phyloP scores from a whole-genome alignment of 2,888 invertebrate species.

The Bugula neritina region DNA sequence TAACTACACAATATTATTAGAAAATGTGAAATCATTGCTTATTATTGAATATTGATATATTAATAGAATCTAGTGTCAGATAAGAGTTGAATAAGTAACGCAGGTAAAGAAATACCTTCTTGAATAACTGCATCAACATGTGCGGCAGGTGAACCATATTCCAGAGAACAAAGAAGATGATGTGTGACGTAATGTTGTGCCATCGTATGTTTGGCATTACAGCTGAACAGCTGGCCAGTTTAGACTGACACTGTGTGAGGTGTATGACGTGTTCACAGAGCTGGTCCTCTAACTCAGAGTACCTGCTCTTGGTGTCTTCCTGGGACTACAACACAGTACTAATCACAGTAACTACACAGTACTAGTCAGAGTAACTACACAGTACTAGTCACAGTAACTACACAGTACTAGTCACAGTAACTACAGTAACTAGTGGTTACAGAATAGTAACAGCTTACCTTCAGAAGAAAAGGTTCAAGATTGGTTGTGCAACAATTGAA shows the following conservation, averaged over 20 bases:
- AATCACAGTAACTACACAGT: neutral
- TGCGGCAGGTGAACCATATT: conserved; percentile 89
- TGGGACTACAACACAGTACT: neutral
- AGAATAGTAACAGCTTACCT: no score
- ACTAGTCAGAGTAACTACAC: neutral
- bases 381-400: neutral
- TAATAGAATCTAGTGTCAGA: no score
- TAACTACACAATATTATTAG: no score
- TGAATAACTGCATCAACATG: conserved; percentile 80
- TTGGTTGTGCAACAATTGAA: no score
- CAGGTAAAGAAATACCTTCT: no score
- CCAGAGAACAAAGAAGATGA: conserved; percentile 88
- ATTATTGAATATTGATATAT: no score
- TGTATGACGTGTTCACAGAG: conserved; percentile 72
- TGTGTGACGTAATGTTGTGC: conserved; percentile 86
- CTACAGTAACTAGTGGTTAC: no score
- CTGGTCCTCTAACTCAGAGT: conserved; percentile 84
- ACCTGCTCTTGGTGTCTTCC: conserved; percentile 69
- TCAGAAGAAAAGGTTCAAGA: no score
- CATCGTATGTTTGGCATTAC: conserved; percentile 57
- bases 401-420: no score
- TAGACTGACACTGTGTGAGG: neutral
- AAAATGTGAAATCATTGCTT: no score
- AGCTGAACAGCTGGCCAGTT: conserved; percentile 31
- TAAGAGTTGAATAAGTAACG: no score